A percentile compares a stretch with the other conserved stretches of the same genome.
Conservation (phyloP, 2,113 vertebrate species). For the Myotis lucifugus region DNA sequence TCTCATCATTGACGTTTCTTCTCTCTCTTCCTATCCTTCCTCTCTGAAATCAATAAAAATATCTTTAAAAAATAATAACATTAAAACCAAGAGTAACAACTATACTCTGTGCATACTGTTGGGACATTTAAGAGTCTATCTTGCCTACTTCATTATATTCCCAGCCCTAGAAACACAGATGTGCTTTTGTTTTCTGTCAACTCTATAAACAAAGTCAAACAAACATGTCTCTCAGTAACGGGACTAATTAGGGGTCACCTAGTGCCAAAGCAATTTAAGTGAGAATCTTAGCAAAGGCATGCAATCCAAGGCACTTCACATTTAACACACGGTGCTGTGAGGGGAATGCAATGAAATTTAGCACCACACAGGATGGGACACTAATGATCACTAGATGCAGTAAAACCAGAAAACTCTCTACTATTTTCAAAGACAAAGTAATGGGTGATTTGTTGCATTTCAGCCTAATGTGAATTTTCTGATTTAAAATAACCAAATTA, state of each 20-base stretch:
- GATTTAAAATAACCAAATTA: conserved; percentile 20
- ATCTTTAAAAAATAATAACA: conserved; percentile 1
- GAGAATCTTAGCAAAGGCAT: neutral
- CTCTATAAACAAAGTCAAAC: conserved; percentile 62
- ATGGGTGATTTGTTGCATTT: conserved; percentile 65
- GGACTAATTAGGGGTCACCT: conserved; percentile 54
- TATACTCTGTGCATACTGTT: neutral
- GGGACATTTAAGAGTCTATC: neutral
- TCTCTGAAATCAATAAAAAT: too few species aligned
- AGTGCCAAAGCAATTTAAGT: conserved; percentile 56
- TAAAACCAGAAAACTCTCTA: conserved; percentile 48
- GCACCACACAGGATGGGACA: neutral
- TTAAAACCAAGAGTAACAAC: neutral
- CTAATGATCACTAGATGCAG: conserved; percentile 34
- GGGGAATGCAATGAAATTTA: neutral
- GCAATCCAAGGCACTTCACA: neutral
- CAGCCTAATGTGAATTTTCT: conserved; percentile 57
- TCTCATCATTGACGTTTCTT: too few species aligned
- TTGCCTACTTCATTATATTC: conserved; percentile 74
- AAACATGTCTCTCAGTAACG: conserved; percentile 59
- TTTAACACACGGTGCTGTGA: neutral
- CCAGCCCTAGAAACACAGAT: conserved; percentile 55
- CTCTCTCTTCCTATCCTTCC: too few species aligned
- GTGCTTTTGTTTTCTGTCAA: conserved; percentile 50
- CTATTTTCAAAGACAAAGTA: conserved; percentile 29